Evolutionary conservation across 2,888 invertebrate genomes (phyloP).

Genomic region (Muschampia plurimacula): DNA sequence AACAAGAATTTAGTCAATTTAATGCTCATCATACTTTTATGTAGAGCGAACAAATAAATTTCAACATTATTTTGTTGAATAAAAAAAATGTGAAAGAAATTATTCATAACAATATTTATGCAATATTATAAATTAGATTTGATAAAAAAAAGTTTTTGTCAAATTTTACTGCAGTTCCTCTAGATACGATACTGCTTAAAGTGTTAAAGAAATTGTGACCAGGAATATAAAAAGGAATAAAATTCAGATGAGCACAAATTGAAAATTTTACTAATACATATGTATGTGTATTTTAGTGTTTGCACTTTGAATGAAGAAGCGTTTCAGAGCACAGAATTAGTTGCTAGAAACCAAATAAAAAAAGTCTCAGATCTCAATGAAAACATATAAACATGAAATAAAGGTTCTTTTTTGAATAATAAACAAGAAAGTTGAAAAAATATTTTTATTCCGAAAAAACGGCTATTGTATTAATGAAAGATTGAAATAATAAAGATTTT

Average conservation of each 20-base stretch:
- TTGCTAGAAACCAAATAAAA: conserved; percentile 25
- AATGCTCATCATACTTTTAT: conserved; percentile 75
- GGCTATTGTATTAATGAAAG: neutral
- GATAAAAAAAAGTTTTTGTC: neutral
- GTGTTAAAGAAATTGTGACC: conserved; percentile 9
- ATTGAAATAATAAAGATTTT: neutral
- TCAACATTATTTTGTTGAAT: neutral
- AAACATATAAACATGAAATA: too few relatives aligned
- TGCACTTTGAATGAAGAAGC: conserved; percentile 58
- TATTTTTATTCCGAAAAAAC: too few relatives aligned
- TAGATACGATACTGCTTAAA: neutral
- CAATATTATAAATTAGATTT: neutral
- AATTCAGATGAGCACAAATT: conserved; percentile 77
- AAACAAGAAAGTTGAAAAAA: neutral
- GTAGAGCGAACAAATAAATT: neutral
- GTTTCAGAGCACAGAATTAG: conserved; percentile 65
- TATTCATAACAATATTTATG: neutral
- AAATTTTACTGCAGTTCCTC: conserved; percentile 1
- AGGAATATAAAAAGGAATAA: conserved; percentile 33
- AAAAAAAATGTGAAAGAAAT: neutral
- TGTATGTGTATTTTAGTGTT: conserved; percentile 54
- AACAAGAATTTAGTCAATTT: conserved; percentile 70
- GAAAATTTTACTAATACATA: conserved; percentile 52
- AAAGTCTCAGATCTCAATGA: too few relatives aligned
- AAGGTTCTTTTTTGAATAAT: too few relatives aligned